These are phyloP conservation scores for Rallus crepitans DNA, from an alignment of 2,797 vertebrate species.

Conservation along the genomic window DNA sequence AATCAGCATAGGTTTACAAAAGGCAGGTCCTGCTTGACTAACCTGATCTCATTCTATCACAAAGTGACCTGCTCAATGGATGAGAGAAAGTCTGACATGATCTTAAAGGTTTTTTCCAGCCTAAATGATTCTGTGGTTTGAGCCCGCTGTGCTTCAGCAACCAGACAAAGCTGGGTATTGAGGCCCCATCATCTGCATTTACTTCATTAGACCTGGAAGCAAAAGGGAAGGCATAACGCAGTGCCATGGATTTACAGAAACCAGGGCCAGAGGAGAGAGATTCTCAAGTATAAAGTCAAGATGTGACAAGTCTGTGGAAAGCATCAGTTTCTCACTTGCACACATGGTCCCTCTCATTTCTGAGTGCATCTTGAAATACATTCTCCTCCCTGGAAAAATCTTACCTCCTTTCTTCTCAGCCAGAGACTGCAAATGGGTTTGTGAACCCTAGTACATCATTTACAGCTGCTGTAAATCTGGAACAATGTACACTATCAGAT, in stretches of 20 bases:
- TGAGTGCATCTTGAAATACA: neutral
- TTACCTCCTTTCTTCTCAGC: neutral
- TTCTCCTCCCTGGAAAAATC: neutral
- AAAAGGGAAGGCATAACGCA: neutral
- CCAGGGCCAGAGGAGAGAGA: neutral
- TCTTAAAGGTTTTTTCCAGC: no score
- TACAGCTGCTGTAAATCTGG: slow-evolving; percentile 59
- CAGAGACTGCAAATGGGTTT: slow-evolving; percentile 33
- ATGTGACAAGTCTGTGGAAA: neutral
- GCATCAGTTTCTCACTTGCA: neutral
- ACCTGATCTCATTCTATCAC: no score
- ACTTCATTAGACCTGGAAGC: neutral
- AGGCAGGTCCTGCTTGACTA: no score
- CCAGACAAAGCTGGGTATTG: neutral
- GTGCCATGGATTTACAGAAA: neutral
- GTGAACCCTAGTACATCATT: slow-evolving; percentile 46
- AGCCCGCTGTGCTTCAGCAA: neutral
- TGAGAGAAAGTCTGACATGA: no score
- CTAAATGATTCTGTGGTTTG: neutral
- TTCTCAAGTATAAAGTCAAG: neutral
- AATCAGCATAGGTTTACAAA: no score
- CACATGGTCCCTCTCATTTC: neutral
- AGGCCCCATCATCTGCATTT: neutral
- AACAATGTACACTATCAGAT: slow-evolving; percentile 42
- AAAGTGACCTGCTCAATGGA: no score